Evolutionary conservation across 1,140 invertebrate species (phyloP), one percentile per base, ranked within the genome.

Genomic region (Lysiphlebus fabarum): DNA sequence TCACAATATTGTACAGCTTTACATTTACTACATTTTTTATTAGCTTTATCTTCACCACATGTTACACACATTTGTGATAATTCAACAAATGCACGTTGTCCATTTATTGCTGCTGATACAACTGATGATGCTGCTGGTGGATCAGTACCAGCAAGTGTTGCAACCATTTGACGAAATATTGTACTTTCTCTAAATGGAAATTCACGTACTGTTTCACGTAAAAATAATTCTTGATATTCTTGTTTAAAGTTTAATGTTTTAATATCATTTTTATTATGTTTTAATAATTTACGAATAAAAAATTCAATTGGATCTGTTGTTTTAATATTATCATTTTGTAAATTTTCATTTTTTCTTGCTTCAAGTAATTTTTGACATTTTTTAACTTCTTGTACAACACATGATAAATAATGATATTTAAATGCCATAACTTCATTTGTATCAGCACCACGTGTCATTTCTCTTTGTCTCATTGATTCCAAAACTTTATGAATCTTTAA

Each of bases 1-100:
- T 96, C 90, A 79, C 97, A 99, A 74, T 99, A 99, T 66, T 90
- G 86, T 10, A 94, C 92, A 56, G 86, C 85, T 84, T 96, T 96
- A 77, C 96, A 99, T 72, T 91, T 92, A n/a, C 92, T 90, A 77
- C 96, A 99, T 75, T 95, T 94, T 71, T 96, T 97, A 7, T 85
- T 82, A 7, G 92, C 90, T 65, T 91, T 90, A 58, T 93, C 88
- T 69, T 95, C 89, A 1, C 90, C 89, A 77, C 96, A 99, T 1
- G 94, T 92, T 36, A 85, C 84, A 77, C 96, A 99, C 54, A 85
- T 84, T 36, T 85, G 81, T 7, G 82, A 78, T 44, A 88, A 84
- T 70, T 92, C 90, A 42, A 76, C 65, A 42, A 85, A 84, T 1
- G 88, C 90, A 68, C 88, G 81, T 67, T 94, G 91, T 7, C 96